Evolutionary conservation across 2,797 vertebrate genomes (phyloP), one percentile per base, ranked within the genome.

Genomic region (Sebastiscus tertius): DNA sequence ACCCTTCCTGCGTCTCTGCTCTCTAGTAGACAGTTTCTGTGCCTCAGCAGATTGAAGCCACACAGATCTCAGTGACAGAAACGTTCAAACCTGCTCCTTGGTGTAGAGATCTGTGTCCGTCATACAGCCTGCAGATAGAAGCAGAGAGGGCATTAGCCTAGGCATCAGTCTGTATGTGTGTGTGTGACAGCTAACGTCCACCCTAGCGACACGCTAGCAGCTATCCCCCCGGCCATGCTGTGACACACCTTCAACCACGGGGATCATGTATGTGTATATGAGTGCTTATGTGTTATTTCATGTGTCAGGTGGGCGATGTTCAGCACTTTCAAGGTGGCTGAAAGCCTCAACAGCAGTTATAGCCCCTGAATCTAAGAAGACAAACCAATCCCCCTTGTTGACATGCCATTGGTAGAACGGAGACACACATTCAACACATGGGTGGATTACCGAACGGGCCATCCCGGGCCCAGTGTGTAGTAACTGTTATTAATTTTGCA

Each of bases 121-220:
- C 88, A 83, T 33, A 58, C 61, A 61, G 80, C 82, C 77, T 58
- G 64, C 59, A 89, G 85, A 88, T 8, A 74, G 42, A 70, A 82
- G 42, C 59, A 56, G 77, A 91, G 75, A 83, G 60, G 69, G 76
- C 85, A 80, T 92, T 80, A 69, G 68, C 33, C 26, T 29, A 12
- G 68, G 82, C 75, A 29, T 82, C 60, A 66, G 65, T 81, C 42
- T 70, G 12, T 22, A 71, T 42, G 1, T 42, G n/a, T n/a, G 71
- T 91, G 86, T 77, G 74, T 77, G 90, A 91, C 90, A 91, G 81
- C 80, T 55, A 82, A 74, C 27, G 85, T 94, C 92, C 75, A 93
- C 91, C 93, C 92, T 31, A 73, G 90, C 94, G 94, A 95, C 94
- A 91, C n/a, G 90, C 94, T 86, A 68, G 86, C 72, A 87, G 89